A percentile compares a stretch with the other conserved stretches of the same genome.
These are phyloP conservation scores for Harpagoxenus sublaevis DNA, from an alignment of 2,888 invertebrate genomes.

Conservation along the genomic window DNA sequence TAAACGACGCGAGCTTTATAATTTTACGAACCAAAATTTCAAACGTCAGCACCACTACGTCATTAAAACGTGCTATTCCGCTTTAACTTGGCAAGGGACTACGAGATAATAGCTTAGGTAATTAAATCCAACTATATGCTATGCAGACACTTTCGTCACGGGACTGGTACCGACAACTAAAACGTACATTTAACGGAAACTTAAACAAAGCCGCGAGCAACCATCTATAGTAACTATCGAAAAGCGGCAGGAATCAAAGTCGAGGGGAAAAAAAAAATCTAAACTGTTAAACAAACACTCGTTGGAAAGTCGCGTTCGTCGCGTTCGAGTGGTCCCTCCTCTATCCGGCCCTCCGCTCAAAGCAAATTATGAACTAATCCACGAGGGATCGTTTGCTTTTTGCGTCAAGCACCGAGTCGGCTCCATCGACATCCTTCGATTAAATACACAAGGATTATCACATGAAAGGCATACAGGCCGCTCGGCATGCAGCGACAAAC, in stretches of 20 bases:
- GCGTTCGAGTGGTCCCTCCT: constrained; percentile 17
- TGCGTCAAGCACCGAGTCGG: constrained; percentile 45
- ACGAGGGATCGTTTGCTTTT: constrained; percentile 67
- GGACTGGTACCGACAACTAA: background rate
- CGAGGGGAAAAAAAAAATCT: background rate
- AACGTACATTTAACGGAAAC: background rate
- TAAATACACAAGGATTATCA: constrained; percentile 85
- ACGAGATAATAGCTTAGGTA: constrained; percentile 30
- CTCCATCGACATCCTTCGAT: constrained; percentile 73
- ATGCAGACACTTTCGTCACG: constrained; percentile 31
- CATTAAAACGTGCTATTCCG: constrained; percentile 40
- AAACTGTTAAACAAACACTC: constrained; percentile 51
- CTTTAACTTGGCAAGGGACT: constrained; percentile 2
- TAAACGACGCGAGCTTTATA: constrained; percentile 78
- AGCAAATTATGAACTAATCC: constrained; percentile 74
- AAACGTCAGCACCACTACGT: constrained; percentile 21
- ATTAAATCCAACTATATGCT: constrained; percentile 33
- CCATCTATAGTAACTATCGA: background rate
- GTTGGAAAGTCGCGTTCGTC: constrained; percentile 20
- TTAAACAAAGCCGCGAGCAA: constrained; percentile 14
- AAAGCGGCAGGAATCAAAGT: constrained; percentile 40
- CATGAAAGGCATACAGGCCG: constrained; percentile 79
- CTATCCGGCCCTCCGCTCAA: constrained; percentile 55
- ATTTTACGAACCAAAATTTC: constrained; percentile 78
- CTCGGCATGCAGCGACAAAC: constrained; percentile 33